A percentile compares a stretch with the other conserved stretches of the same genome.
Conservation (phyloP, 1,140 invertebrate genomes). For the Melitaea cinxia region DNA sequence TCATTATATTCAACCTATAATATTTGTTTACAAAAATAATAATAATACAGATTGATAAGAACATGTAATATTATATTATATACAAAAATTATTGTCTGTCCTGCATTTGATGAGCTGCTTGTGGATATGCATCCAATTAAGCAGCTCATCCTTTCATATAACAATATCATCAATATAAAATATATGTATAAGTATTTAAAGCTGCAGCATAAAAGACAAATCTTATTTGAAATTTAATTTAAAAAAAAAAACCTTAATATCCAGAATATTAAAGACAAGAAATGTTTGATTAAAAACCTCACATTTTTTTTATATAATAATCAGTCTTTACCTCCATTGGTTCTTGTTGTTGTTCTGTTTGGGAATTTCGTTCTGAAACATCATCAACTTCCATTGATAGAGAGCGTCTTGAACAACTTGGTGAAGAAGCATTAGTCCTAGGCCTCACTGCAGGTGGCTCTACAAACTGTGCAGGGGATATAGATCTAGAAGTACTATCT, state of each 20-base stretch:
- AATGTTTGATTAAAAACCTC: not conserved
- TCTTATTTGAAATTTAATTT: no score
- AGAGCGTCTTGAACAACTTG: constrained; percentile 70
- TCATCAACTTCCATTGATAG: constrained; percentile 78
- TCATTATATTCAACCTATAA: constrained; percentile 76
- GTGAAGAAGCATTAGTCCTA: constrained; percentile 64
- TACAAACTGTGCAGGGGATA: constrained; percentile 73
- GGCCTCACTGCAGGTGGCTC: constrained; percentile 69
- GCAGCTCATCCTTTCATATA: no score
- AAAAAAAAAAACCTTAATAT: not conserved
- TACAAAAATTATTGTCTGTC: no score
- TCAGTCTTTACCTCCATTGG: constrained; percentile 67
- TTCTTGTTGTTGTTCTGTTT: constrained; percentile 67
- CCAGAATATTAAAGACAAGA: not conserved
- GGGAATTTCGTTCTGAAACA: constrained; percentile 72
- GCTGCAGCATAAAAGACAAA: no score
- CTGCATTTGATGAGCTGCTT: no score
- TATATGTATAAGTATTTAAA: no score
- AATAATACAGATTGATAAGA: not conserved
- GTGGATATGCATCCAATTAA: no score
- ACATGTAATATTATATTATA: no score
- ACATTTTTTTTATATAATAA: not conserved
- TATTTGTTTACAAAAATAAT: not conserved
- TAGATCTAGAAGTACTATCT: constrained; percentile 71
- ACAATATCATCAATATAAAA: no score